Percentiles rank a stretch among this genome's conserved stretches.
These are phyloP conservation scores for Acanthurus lineatus DNA, from an alignment of 2,797 vertebrate genomes.

Conservation along the genomic window DNA sequence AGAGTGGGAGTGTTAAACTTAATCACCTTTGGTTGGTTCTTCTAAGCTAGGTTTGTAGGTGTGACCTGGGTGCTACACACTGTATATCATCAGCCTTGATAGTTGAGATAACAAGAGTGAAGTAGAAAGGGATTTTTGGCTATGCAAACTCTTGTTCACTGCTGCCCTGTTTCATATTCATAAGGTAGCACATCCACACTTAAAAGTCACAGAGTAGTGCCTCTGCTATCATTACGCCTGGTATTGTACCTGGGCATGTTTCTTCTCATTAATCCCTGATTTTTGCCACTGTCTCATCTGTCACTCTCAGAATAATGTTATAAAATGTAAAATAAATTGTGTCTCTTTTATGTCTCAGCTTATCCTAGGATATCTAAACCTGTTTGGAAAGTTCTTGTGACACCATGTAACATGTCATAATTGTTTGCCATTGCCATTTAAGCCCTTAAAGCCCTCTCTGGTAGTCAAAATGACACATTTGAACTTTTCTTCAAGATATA, in stretches of 20 bases:
- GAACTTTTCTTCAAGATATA: not conserved
- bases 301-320: not conserved
- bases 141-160: not conserved
- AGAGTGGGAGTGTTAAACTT: not conserved
- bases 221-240: not conserved
- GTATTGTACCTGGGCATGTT: not conserved
- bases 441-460: no score
- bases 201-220: not conserved
- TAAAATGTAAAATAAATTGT: not conserved
- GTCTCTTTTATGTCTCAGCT: not conserved
- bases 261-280: slow-evolving; percentile 2
- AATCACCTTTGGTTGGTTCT: slow-evolving; percentile 19
- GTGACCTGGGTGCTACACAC: not conserved
- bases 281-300: slow-evolving; percentile 14
- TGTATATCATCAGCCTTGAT: not conserved
- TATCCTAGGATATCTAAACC: not conserved
- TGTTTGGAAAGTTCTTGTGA: not conserved
- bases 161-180: slow-evolving; percentile 2
- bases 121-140: slow-evolving; percentile 3
- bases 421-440: not conserved
- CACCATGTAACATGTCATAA: not conserved
- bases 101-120: not conserved
- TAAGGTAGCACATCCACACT: not conserved
- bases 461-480: not conserved
- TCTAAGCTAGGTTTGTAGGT: slow-evolving; percentile 2